Evolutionary conservation across 2,113 vertebrate genomes (phyloP).

Genomic region (Colistium nudipinnis): DNA sequence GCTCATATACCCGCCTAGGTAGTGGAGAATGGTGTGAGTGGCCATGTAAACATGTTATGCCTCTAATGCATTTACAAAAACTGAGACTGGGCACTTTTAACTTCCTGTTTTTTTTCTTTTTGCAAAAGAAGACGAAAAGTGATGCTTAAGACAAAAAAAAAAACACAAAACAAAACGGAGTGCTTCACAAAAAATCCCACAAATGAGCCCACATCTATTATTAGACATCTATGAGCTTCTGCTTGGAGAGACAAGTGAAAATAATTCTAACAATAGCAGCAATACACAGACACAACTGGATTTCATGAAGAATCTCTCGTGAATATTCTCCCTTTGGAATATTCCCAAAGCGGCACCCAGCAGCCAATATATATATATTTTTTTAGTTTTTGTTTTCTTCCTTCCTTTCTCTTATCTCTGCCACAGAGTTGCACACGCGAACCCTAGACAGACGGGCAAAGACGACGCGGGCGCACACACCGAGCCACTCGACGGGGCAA

Average conservation of each 20-base stretch:
- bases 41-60: constrained; percentile 12
- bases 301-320: constrained; percentile 29
- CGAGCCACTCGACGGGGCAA: constrained; percentile 59
- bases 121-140: too few relatives aligned
- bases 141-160: constrained; percentile 6
- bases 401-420: constrained; percentile 49
- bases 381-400: too few relatives aligned
- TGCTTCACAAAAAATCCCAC: constrained; percentile 31
- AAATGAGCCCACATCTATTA: constrained; percentile 24
- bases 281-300: constrained; percentile 31
- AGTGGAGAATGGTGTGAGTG: constrained; percentile 10
- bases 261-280: constrained; percentile 47
- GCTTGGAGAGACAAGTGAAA: constrained; percentile 32
- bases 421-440: constrained; percentile 42
- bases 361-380: constrained; percentile 23
- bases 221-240: constrained; percentile 40
- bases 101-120: too few relatives aligned
- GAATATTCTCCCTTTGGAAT: constrained; percentile 41
- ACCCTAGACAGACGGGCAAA: constrained; percentile 54
- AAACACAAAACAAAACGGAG: neutral
- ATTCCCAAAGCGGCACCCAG: constrained; percentile 28
- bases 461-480: constrained; percentile 36
- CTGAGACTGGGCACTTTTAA: neutral
- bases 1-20: constrained; percentile 51
- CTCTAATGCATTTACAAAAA: neutral